Evolutionary conservation across 2,797 vertebrate genomes (phyloP).

Genomic region (Lagocephalus sceleratus): DNA sequence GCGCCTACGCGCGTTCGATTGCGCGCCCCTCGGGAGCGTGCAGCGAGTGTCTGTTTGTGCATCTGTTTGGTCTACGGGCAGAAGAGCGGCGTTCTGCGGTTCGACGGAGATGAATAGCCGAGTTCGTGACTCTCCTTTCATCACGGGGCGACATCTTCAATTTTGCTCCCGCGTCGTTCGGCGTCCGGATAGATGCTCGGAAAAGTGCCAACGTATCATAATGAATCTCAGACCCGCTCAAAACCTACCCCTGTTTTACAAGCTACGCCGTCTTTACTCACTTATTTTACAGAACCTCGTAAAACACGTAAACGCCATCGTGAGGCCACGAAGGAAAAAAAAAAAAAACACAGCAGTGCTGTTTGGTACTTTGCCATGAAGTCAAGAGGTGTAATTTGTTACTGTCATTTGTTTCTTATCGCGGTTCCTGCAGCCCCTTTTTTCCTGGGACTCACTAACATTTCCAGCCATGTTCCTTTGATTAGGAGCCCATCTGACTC

Average conservation of each 20-base stretch:
- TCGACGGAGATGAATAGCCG: conserved; percentile 54
- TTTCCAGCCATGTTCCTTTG: conserved; percentile 76
- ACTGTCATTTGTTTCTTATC: conserved; percentile 60
- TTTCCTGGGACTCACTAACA: conserved; percentile 54
- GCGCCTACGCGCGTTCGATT: conserved; percentile 25
- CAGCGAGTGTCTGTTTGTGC: conserved; percentile 22
- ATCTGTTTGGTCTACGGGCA: conserved; percentile 66
- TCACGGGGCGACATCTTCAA: conserved; percentile 58
- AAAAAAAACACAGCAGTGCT: conserved; percentile 5
- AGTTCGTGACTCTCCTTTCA: conserved; percentile 50
- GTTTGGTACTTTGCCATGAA: conserved; percentile 42
- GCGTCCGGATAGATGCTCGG: too few relatives aligned
- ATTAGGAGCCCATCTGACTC: conserved; percentile 79
- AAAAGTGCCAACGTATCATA: not conserved
- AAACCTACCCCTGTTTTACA: conserved; percentile 23
- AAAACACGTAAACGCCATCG: conserved; percentile 34
- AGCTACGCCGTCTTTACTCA: conserved; percentile 28
- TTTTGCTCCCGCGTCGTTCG: conserved; percentile 36
- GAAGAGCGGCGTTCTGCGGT: conserved; percentile 55
- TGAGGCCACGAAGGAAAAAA: not conserved
- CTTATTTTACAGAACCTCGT: conserved; percentile 32
- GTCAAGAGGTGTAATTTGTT: conserved; percentile 50
- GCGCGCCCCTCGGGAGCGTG: conserved; percentile 18
- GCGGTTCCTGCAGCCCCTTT: conserved; percentile 55
- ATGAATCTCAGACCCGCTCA: conserved; percentile 1